Conservation (phyloP, 2,888 invertebrate species). For the Xestia rhomboidea region DNA sequence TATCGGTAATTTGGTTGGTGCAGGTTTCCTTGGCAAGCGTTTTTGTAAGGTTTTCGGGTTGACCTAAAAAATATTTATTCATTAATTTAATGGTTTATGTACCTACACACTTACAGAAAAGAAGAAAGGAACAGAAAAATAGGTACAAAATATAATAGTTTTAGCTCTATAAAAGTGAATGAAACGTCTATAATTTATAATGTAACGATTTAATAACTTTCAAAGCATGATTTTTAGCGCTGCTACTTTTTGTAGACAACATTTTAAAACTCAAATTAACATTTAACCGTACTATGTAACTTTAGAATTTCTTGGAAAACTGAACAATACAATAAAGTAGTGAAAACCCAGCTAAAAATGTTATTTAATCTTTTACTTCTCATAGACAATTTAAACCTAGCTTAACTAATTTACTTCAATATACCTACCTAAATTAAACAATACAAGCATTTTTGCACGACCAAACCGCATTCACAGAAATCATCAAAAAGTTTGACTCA, state of each 20-base stretch:
- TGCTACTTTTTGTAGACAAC: not conserved
- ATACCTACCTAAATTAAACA: conserved; percentile 43
- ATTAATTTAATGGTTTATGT: too few relatives aligned
- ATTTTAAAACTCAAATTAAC: not conserved
- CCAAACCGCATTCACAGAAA: conserved; percentile 37
- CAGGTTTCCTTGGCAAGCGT: conserved; percentile 26
- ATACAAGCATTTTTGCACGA: conserved; percentile 35
- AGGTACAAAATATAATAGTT: not conserved
- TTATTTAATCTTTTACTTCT: not conserved
- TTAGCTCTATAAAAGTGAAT: not conserved
- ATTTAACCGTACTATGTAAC: not conserved
- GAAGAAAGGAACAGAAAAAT: too few relatives aligned
- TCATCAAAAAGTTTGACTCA: conserved; percentile 51
- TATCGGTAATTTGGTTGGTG: conserved; percentile 53
- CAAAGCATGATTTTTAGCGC: not conserved
- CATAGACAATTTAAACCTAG: not conserved
- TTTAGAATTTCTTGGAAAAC: not conserved
- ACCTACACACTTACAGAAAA: too few relatives aligned
- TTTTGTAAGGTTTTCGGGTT: not conserved
- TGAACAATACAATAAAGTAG: not conserved
- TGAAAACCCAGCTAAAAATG: not conserved
- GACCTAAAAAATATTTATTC: too few relatives aligned
- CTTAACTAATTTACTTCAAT: not conserved
- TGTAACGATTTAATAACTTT: not conserved
- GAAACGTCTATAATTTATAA: too few relatives aligned